Evolutionary conservation across 2,888 invertebrate species (phyloP).

Genomic region (Habrosyne pyritoides): DNA sequence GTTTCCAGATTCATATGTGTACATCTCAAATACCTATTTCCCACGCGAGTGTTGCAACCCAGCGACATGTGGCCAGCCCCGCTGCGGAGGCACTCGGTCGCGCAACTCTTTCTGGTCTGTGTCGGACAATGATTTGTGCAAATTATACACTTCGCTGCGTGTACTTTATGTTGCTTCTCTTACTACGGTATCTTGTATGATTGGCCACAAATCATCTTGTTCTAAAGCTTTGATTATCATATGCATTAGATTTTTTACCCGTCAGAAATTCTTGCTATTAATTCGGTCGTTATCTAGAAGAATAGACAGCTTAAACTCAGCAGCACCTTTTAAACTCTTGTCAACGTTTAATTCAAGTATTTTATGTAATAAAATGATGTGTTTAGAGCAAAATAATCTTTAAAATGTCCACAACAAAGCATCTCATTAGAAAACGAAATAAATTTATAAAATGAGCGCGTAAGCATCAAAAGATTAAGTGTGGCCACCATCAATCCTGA

Average conservation of each 20-base stretch:
- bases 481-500: constrained; percentile 3
- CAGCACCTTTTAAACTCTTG: too few relatives aligned
- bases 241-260: not conserved
- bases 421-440: not conserved
- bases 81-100: not conserved
- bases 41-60: constrained; percentile 5
- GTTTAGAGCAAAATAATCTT: not conserved
- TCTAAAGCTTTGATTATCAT: not conserved
- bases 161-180: constrained; percentile 1
- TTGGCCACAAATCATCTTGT: not conserved
- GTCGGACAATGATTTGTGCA: constrained; percentile 63
- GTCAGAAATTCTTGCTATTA: too few relatives aligned
- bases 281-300: not conserved
- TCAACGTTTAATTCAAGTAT: not conserved
- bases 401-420: not conserved
- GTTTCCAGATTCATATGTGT: not conserved
- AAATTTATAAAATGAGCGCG: not conserved
- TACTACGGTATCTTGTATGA: not conserved
- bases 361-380: not conserved
- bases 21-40: constrained; percentile 9
- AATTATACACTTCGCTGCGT: constrained; percentile 45
- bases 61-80: constrained; percentile 6
- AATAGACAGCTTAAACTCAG: too few relatives aligned
- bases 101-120: constrained; percentile 7
- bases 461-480: constrained; percentile 4